Conservation (phyloP, 1,140 invertebrate species). For the Trinorchestia longiramus region DNA sequence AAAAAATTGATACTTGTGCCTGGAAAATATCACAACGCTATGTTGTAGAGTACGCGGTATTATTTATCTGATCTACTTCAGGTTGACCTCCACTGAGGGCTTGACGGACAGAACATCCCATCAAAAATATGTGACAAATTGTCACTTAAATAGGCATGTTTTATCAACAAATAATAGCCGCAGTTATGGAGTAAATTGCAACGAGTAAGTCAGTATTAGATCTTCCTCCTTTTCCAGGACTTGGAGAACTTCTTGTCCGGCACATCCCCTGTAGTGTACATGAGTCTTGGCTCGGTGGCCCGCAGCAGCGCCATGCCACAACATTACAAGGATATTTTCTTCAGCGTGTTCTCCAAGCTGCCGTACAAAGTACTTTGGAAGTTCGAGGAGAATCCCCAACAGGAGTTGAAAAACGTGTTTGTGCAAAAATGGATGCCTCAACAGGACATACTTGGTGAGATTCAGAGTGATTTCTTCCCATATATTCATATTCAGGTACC, state of each 20-base stretch:
- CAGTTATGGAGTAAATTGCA: background rate
- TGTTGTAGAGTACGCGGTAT: too few relatives aligned
- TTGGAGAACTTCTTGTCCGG: conserved; percentile 67
- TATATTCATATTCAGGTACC: too few relatives aligned
- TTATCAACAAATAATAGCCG: background rate
- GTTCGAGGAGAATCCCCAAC: conserved; percentile 40
- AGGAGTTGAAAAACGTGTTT: conserved; percentile 4
- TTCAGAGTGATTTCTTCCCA: too few relatives aligned
- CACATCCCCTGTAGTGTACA: conserved; percentile 73
- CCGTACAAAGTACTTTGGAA: conserved; percentile 41
- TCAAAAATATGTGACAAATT: too few relatives aligned
- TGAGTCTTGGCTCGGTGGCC: conserved; percentile 72
- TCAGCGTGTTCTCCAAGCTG: background rate
- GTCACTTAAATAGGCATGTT: background rate
- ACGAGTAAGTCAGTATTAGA: background rate
- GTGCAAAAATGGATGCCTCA: conserved; percentile 68
- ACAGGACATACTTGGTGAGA: conserved; percentile 69
- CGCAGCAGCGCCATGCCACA: conserved; percentile 55
- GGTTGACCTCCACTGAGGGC: too few relatives aligned
- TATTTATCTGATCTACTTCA: too few relatives aligned
- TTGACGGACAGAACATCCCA: too few relatives aligned
- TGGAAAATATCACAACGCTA: too few relatives aligned
- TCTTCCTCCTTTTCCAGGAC: background rate
- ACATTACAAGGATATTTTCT: conserved; percentile 56
- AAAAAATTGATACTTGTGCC: too few relatives aligned